Conservation (phyloP, 92 coral and sea anemone species). For the Heliopora coerulea region DNA sequence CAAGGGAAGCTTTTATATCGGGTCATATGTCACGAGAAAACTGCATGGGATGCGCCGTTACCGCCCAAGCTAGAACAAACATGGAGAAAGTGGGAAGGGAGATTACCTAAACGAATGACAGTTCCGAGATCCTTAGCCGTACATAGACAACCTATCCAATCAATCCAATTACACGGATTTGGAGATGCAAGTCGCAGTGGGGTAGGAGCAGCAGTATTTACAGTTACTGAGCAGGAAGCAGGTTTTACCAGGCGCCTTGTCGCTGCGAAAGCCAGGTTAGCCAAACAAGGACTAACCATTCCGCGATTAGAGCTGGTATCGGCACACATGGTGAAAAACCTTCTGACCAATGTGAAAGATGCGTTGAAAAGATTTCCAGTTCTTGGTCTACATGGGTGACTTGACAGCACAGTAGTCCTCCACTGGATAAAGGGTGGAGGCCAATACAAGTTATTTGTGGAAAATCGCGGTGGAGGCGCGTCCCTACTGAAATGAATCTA, state of each 20-base stretch:
- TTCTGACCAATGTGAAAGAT: slow-evolving; percentile 23
- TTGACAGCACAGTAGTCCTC: slow-evolving; percentile 25
- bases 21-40: slow-evolving; percentile 17
- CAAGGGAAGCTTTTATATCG: slow-evolving; percentile 16
- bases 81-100: slow-evolving; percentile 37
- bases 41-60: slow-evolving; percentile 40
- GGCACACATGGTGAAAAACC: too few species aligned
- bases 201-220: slow-evolving; percentile 32
- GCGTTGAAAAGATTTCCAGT: slow-evolving; percentile 34
- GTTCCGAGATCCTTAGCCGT: slow-evolving; percentile 31
- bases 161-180: slow-evolving; percentile 25
- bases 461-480: too few species aligned
- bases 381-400: slow-evolving; percentile 14
- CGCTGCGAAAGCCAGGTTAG: slow-evolving; percentile 33
- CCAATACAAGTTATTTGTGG: too few species aligned
- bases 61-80: slow-evolving; percentile 15
- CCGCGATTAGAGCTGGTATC: slow-evolving; percentile 35
- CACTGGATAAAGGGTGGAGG: slow-evolving; percentile 20
- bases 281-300: slow-evolving; percentile 34
- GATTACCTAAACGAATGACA: slow-evolving; percentile 30
- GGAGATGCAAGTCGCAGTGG: slow-evolving; percentile 37
- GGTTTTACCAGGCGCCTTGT: slow-evolving; percentile 4
- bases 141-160: slow-evolving; percentile 15
- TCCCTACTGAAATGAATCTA: too few species aligned
- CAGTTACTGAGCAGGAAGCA: slow-evolving; percentile 21